phyloP scores from a whole-genome alignment of 1,140 invertebrate genomes.

The Cherax destructor region DNA sequence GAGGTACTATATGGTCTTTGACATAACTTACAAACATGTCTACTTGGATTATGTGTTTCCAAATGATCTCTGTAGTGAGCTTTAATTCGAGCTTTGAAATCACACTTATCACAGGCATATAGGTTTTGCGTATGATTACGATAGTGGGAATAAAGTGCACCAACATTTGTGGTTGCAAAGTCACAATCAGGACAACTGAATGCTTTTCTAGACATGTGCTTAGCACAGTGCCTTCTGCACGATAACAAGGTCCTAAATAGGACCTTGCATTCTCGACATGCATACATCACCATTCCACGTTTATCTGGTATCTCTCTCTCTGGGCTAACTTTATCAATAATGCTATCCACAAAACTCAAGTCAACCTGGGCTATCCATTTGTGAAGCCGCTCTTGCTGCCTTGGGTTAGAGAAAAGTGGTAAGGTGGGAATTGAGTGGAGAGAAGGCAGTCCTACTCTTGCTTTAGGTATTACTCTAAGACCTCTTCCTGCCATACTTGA shows the following conservation, averaged over 20 bases:
- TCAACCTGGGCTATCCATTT: slow-evolving; percentile 44
- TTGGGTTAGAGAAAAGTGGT: slow-evolving; percentile 27
- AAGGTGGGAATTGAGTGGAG: slow-evolving; percentile 4
- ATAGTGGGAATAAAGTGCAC: slow-evolving; percentile 30
- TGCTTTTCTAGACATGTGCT: slow-evolving; percentile 31
- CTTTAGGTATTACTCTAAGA: neutral
- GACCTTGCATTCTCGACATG: slow-evolving; percentile 31
- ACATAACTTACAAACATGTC: slow-evolving; percentile 29
- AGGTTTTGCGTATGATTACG: slow-evolving; percentile 46
- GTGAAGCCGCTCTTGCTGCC: slow-evolving; percentile 30
- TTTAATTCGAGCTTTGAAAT: slow-evolving; percentile 36
- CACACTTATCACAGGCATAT: slow-evolving; percentile 40
- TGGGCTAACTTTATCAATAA: slow-evolving; percentile 21
- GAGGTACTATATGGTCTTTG: slow-evolving; percentile 38
- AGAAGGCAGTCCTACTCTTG: neutral
- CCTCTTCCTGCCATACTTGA: neutral
- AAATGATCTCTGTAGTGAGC: slow-evolving; percentile 40
- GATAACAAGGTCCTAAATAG: slow-evolving; percentile 16
- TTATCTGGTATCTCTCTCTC: neutral
- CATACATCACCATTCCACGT: slow-evolving; percentile 2
- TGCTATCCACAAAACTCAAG: slow-evolving; percentile 36
- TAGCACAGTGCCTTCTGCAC: slow-evolving; percentile 25
- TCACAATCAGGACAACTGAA: slow-evolving; percentile 42
- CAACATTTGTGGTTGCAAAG: slow-evolving; percentile 32
- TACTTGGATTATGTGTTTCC: slow-evolving; percentile 37